Base-by-base conservation (phyloP, 2,113 vertebrate species). In the Syrrhaptes paradoxus region DNA sequence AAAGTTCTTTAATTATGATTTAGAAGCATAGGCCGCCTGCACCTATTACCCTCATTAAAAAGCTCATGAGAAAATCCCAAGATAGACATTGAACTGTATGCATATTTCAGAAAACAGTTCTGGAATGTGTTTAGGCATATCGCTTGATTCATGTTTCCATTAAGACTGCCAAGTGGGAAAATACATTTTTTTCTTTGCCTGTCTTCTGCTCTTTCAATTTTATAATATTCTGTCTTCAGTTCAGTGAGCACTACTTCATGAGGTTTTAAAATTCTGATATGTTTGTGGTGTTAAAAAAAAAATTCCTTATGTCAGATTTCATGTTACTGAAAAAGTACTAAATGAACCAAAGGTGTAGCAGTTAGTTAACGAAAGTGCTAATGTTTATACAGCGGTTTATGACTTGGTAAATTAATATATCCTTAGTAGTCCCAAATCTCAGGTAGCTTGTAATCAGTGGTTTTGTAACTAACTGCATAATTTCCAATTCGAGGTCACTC, bases 1-100 rank as follows among this genome's bases (percentile, higher is more conserved):
- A 36, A 55, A 65, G 45, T 31, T 55, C n/a, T 72, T 68, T 26
- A 51, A 15, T 45, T 57, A 54, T 68, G 32, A 31, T 28, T 52
- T 18, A 8, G 32, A 83, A 61, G 28, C 46, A 13, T 2, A 49
- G 46, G 19, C 48, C 34, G 59, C 38, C 34, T 87, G 73, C 22
- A 63, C 25, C 49, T 68, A 18, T 61, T 72, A 52, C 18, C 34
- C 11, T 81, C 22, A 24, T 5, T 48, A 66, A 41, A 83, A 88
- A 61, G 8, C 31, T 38, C 18, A 7, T 6, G 15, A 63, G 74
- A 74, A 77, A 77, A 43, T 21, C 13, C 31, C 28, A 58, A 46
- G 51, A 29, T 0, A 65, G 45, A 49, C 0, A 0, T 24, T 61
- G 26, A 83, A 38, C 36, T 58, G 17, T 31, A 28, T 45, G 21